These are phyloP conservation scores for Whitmania pigra DNA, from an alignment of 1,140 invertebrate genomes.

Conservation along the genomic window DNA sequence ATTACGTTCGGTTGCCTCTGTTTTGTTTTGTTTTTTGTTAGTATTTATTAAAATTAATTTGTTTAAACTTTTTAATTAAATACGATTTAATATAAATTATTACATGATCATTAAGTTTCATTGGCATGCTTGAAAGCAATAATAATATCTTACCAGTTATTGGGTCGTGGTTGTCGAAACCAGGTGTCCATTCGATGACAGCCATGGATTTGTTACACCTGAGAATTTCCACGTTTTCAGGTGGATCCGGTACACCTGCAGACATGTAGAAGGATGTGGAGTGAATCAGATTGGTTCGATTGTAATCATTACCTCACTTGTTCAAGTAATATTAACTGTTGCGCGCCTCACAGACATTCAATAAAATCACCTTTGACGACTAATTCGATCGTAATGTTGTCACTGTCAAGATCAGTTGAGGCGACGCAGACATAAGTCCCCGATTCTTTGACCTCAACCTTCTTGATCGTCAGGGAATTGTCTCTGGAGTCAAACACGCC, in stretches of 20 bases:
- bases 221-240: slow-evolving; percentile 2
- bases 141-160: slow-evolving; percentile 44
- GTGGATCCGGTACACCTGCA: slow-evolving; percentile 10
- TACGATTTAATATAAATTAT: too few relatives aligned
- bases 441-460: slow-evolving; percentile 82
- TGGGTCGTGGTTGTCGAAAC: slow-evolving; percentile 70
- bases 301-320: too few relatives aligned
- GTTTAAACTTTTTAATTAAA: too few relatives aligned
- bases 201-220: slow-evolving; percentile 38
- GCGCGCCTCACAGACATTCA: background rate
- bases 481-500: slow-evolving; percentile 44
- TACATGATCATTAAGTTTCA: too few relatives aligned
- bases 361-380: slow-evolving; percentile 65
- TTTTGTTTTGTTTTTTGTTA: too few relatives aligned
- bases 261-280: too few relatives aligned
- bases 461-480: slow-evolving; percentile 80
- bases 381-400: slow-evolving; percentile 67
- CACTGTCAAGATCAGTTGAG: slow-evolving; percentile 70
- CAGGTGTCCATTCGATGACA: slow-evolving; percentile 67
- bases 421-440: slow-evolving; percentile 89
- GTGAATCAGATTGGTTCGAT: too few relatives aligned
- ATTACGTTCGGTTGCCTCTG: too few relatives aligned
- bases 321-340: too few relatives aligned
- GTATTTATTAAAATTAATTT: too few relatives aligned
- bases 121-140: background rate